Conservation (phyloP, 1,140 invertebrate genomes). For the Mya arenaria region DNA sequence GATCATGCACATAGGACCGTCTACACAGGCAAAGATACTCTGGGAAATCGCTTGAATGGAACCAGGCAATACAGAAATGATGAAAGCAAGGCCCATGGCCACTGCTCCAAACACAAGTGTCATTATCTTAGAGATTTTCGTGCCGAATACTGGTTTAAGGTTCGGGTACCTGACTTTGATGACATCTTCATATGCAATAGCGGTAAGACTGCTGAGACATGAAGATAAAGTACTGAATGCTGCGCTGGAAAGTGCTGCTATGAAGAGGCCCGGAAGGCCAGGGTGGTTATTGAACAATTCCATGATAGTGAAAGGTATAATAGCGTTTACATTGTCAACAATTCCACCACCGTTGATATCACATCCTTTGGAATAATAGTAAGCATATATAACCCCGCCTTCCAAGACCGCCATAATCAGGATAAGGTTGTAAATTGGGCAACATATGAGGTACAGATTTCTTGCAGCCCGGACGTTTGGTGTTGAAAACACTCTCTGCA, state of each 20-base stretch:
- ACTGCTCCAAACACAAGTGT: constrained; percentile 7
- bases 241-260: constrained; percentile 38
- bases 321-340: constrained; percentile 27
- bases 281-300: constrained; percentile 26
- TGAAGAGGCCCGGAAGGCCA: constrained; percentile 31
- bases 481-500: constrained; percentile 32
- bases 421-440: not conserved
- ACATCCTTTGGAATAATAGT: constrained; percentile 1
- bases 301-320: constrained; percentile 22
- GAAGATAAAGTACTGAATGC: constrained; percentile 46
- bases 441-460: constrained; percentile 6
- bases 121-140: constrained; percentile 15
- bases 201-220: constrained; percentile 32
- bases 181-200: constrained; percentile 36
- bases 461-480: not conserved
- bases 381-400: constrained; percentile 24
- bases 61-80: not conserved
- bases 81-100: constrained; percentile 9
- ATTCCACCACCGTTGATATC: constrained; percentile 15
- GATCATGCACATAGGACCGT: constrained; percentile 10
- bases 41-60: not conserved
- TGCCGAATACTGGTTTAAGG: not conserved
- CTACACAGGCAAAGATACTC: constrained; percentile 5
- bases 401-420: constrained; percentile 6
- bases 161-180: constrained; percentile 2